Evolutionary conservation across 1,140 invertebrate genomes (phyloP).

Genomic region (Cylas formicarius): DNA sequence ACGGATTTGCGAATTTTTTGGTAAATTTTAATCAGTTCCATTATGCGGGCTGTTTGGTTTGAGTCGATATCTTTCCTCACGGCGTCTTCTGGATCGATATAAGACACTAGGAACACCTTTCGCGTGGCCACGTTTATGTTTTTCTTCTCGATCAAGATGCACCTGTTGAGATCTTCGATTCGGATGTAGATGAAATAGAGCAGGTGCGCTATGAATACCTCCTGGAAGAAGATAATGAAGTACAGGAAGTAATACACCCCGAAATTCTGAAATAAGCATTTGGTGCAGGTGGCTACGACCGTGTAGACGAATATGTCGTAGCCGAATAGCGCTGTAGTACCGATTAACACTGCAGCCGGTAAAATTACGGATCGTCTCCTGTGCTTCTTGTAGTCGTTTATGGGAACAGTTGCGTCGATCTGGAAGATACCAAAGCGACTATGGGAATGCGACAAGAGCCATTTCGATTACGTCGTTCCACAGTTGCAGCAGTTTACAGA

Average conservation of each 20-base stretch:
- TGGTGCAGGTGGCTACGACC: too few species aligned
- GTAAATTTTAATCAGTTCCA: conserved; percentile 8
- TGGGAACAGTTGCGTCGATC: conserved; percentile 10
- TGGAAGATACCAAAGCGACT: conserved; percentile 11
- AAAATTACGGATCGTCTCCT: conserved; percentile 13
- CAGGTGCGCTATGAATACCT: conserved; percentile 22
- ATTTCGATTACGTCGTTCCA: conserved; percentile 14
- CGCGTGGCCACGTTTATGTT: conserved; percentile 8
- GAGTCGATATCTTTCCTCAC: conserved; percentile 9
- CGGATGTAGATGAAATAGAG: conserved; percentile 18
- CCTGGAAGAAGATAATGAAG: conserved; percentile 18
- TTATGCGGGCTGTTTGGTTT: conserved; percentile 6
- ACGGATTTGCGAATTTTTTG: conserved; percentile 10
- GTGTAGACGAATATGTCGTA: conserved; percentile 22
- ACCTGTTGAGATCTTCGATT: conserved; percentile 14
- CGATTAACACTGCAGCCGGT: background rate
- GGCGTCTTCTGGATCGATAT: too few species aligned
- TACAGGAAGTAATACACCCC: conserved; percentile 20
- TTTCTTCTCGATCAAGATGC: conserved; percentile 1
- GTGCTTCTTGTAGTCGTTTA: conserved; percentile 13
- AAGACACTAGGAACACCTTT: background rate
- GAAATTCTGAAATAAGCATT: conserved; percentile 13
- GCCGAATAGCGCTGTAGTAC: conserved; percentile 9
- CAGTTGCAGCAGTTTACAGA: conserved; percentile 13
- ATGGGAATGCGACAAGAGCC: too few species aligned